A percentile compares a stretch with the other conserved stretches of the same genome.
These are phyloP conservation scores for Chelonia mydas DNA, from an alignment of 2,797 vertebrate genomes.

Conservation along the genomic window DNA sequence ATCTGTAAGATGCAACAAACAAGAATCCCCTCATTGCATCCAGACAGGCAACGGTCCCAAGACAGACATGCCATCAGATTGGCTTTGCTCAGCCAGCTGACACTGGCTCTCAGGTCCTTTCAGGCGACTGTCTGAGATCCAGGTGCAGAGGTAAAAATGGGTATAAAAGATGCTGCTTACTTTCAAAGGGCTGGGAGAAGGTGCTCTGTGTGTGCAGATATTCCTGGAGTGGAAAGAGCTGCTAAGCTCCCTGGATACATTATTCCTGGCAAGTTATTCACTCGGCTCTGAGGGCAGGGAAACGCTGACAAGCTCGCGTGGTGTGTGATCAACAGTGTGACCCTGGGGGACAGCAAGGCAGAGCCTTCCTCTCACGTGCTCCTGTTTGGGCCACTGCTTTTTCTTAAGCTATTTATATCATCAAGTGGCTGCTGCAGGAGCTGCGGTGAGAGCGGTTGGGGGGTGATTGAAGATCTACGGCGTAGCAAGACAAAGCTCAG, in stretches of 20 bases:
- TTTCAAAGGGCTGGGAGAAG: background rate
- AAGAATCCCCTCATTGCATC: no score
- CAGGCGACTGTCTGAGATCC: no score
- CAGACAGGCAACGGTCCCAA: no score
- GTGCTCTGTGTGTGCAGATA: background rate
- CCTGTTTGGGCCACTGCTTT: conserved; percentile 13
- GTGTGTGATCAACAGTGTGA: conserved; percentile 9
- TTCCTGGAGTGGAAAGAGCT: background rate
- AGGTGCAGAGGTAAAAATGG: background rate
- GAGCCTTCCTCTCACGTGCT: conserved; percentile 34
- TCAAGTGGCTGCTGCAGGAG: conserved; percentile 55
- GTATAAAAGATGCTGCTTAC: background rate
- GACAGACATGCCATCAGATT: no score
- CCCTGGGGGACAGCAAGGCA: background rate
- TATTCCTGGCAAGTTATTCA: conserved; percentile 21
- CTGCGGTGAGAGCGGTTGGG: conserved; percentile 35
- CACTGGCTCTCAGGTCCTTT: no score
- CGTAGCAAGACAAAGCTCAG: conserved; percentile 69
- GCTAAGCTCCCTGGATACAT: conserved; percentile 31
- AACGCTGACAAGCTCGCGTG: conserved; percentile 34
- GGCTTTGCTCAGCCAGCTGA: no score
- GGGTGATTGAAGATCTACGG: conserved; percentile 78
- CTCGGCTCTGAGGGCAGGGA: background rate
- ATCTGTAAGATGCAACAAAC: no score
- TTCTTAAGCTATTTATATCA: conserved; percentile 69